Evolutionary conservation across 2,797 vertebrate genomes (phyloP), one percentile per base, ranked within the genome.

Genomic region (Jordanella pulchra): DNA sequence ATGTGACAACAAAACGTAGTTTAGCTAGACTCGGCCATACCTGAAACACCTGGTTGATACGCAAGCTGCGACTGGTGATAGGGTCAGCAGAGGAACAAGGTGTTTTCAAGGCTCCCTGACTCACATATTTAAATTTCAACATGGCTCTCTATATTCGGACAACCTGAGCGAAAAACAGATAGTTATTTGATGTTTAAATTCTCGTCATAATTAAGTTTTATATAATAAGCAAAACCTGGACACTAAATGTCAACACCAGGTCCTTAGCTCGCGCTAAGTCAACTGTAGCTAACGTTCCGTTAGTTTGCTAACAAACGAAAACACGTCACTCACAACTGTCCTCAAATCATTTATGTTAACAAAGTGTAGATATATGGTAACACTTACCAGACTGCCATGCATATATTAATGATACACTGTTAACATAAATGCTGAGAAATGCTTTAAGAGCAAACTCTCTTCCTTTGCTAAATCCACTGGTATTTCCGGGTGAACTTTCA

Each of bases 91-190:
- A 74, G 30, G 87, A 75, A 1, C 90, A 80, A 15, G 84, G n/a
- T 2, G 93, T 93, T 15, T 53, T 83, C 0, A 85, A 39, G 51
- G 73, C 93, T 64, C 90, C 94, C 14, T 95, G 94, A 30, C 84
- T 90, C 39, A 95, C 93, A 73, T 96, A 97, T 77, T 98, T 99
- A 77, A 99, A 99, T 89, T 99, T 99, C 92, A 99, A 65, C 98
- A 99, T 99, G 72, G 47, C 54, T 55, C 54, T 75, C 86, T 75
- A 35, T 86, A 27, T 53, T 32, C 25, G 66, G 10, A 69, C 6
- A 75, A 77, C 44, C 86, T 79, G 35, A 25, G 53, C 0, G 3
- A 76, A 74, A 10, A 25, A 71, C 25, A 67, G 5, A 74, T 6
- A 18, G 35, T 64, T 64, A 25, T 39, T 45, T 4, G 2, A 47